phyloP scores from a whole-genome alignment of 2,113 vertebrate species.

The Corydoras sp. region DNA sequence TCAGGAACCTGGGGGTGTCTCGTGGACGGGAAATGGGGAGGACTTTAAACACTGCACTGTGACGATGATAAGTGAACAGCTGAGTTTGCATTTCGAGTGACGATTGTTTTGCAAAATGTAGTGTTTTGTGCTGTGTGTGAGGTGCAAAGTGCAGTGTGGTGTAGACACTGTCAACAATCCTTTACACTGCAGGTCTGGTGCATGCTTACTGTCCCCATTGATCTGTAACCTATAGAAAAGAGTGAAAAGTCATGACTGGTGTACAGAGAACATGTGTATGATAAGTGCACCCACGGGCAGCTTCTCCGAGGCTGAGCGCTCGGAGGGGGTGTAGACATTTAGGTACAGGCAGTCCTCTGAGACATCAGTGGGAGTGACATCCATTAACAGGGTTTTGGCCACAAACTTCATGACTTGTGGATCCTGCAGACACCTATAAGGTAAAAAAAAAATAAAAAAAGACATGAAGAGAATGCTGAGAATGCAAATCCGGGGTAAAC shows the following conservation, averaged over 20 bases:
- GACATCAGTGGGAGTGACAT: conserved; percentile 40
- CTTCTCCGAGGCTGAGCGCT: conserved; percentile 41
- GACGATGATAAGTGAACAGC: background rate
- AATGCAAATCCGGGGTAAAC: background rate
- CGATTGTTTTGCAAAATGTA: background rate
- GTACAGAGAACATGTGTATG: background rate
- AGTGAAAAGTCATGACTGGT: background rate
- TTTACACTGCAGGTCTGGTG: background rate
- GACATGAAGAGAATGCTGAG: background rate
- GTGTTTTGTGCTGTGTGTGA: no score
- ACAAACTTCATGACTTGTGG: accelerated
- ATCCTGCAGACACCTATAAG: conserved; percentile 59
- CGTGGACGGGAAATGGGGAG: no score
- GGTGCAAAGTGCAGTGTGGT: conserved; percentile 17
- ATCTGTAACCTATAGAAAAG: background rate
- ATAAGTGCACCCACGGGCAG: conserved; percentile 53
- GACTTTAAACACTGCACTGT: no score
- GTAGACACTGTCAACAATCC: conserved; percentile 14
- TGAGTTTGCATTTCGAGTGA: background rate
- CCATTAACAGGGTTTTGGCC: accelerated
- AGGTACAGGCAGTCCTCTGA: conserved; percentile 73
- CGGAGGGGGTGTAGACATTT: conserved; percentile 62
- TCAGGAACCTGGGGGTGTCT: no score
- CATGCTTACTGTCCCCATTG: background rate
- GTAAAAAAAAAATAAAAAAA: background rate